A percentile compares a stretch with the other conserved stretches of the same genome.
phyloP scores from a whole-genome alignment of 2,113 vertebrate genomes.

The Anoplopoma fimbria region DNA sequence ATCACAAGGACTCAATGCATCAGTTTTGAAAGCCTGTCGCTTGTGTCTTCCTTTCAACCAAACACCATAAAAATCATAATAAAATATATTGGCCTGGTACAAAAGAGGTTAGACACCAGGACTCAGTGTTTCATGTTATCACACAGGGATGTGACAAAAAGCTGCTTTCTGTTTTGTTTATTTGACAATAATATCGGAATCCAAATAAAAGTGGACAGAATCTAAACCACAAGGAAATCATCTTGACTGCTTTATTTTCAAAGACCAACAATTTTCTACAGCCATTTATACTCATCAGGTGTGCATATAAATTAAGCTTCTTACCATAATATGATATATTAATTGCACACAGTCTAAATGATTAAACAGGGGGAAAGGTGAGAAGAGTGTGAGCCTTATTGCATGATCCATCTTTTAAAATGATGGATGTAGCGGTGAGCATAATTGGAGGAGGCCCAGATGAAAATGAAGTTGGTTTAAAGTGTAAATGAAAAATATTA shows the following conservation, averaged over 20 bases:
- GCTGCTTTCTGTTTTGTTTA: neutral
- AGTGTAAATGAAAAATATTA: neutral
- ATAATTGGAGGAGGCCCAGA: neutral
- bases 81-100: neutral
- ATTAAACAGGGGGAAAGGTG: neutral
- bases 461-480: neutral
- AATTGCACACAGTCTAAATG: neutral
- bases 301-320: neutral
- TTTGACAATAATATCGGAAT: neutral
- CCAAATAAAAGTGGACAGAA: neutral
- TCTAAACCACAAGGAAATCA: neutral
- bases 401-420: too few relatives aligned
- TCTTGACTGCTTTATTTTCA: neutral
- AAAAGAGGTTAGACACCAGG: neutral
- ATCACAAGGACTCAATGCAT: neutral
- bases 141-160: neutral
- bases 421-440: too few relatives aligned
- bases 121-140: neutral
- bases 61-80: neutral
- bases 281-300: neutral
- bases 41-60: neutral
- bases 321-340: neutral
- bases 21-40: neutral
- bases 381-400: too few relatives aligned
- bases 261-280: neutral